Base-by-base conservation (phyloP, 2,113 vertebrate genomes). In the Thymallus thymallus region DNA sequence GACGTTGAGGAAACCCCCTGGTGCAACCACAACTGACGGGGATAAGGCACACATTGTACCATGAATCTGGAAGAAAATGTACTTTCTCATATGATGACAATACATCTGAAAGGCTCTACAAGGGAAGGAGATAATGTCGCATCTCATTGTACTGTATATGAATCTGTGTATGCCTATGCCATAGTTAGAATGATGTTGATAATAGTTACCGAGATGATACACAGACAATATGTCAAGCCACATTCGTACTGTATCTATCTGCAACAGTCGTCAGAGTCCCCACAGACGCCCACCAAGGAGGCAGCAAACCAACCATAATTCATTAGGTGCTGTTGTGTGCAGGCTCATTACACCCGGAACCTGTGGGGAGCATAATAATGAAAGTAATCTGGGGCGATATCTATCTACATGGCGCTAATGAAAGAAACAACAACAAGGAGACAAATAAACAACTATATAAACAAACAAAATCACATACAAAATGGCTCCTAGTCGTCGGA, bases 301-400 rank as follows among this genome's bases (percentile, higher is more conserved):
- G 51, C 18, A 20, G 48, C 73, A 66, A 68, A 76, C 45, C 51
- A 70, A 75, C 65, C 6, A 55, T 75, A 62, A 75, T 79, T 85
- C 77, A 85, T 88, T 83, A 35, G 24, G 46, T 63, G 65, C 82
- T 74, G 75, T 73, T 80, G 69, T 72, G 68, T 68, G 75, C 65
- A 79, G 66, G 51, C 74, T 81, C 67, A 69, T 83, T 84, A 78
- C 70, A 78, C 41, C 64, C 62, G 10, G 72, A 75, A 67, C 64
- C 73, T 76, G 77, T 68, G 23, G 73, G 80, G 69, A 69, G 26
- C 60, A 66, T 1, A 12, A 66, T 41, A n/a, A 35, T 66, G 70
- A 77, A 78, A 68, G 62, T 68, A 72, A 64, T 16, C 9, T 2
- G 35, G 35, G 9, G 35, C 10, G 10, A 41, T 41, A 41, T 41